These are phyloP conservation scores for Athalia cordata DNA, from an alignment of 2,888 invertebrate species.

Conservation along the genomic window DNA sequence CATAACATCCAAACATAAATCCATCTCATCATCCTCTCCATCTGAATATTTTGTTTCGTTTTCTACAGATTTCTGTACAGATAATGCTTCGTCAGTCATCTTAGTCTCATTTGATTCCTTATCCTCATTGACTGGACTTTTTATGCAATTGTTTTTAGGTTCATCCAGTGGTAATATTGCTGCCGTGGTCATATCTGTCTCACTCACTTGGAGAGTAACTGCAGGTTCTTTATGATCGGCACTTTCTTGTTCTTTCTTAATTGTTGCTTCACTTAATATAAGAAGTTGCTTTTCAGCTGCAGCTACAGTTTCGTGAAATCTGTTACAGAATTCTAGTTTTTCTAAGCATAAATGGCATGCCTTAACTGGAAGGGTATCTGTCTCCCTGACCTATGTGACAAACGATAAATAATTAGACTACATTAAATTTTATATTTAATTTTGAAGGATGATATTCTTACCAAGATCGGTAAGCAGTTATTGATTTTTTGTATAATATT, in stretches of 20 bases:
- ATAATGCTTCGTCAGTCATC: too few species aligned
- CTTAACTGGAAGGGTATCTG: conserved; percentile 39
- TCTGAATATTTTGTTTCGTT: too few species aligned
- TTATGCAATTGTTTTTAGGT: too few species aligned
- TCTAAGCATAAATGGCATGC: conserved; percentile 47
- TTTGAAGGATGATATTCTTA: background rate
- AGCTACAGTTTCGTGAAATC: conserved; percentile 47
- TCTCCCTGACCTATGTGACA: conserved; percentile 39
- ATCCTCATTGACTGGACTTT: too few species aligned
- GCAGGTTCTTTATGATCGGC: background rate
- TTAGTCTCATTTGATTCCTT: too few species aligned
- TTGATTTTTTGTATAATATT: conserved; percentile 44
- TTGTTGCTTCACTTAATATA: conserved; percentile 26
- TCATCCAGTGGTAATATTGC: too few species aligned
- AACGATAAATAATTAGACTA: background rate
- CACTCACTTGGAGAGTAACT: background rate
- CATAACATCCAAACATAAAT: background rate
- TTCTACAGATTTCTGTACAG: too few species aligned
- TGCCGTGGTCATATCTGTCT: too few species aligned
- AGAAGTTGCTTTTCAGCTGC: conserved; percentile 44
- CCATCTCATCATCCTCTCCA: background rate
- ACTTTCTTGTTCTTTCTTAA: background rate
- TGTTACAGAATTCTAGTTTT: conserved; percentile 46
- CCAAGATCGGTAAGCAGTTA: conserved; percentile 46
- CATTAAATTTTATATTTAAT: background rate